Percentiles rank a stretch among this genome's conserved stretches.
Conservation (phyloP, 2,113 vertebrate genomes). For the Cavia aperea region DNA sequence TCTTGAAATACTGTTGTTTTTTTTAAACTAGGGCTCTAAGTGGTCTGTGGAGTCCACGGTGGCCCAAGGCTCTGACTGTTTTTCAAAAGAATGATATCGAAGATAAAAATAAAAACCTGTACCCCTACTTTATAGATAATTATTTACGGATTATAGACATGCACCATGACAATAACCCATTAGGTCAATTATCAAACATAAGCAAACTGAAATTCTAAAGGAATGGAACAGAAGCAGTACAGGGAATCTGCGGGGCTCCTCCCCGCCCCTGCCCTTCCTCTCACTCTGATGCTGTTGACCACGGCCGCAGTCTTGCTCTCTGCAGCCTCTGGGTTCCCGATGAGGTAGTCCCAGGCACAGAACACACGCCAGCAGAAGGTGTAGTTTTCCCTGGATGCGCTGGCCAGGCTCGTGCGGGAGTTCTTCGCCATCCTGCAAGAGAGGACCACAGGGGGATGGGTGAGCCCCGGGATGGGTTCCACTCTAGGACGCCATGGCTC, state of each 20-base stretch:
- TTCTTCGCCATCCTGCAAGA: constrained; percentile 94
- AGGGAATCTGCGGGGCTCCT: fast-evolving
- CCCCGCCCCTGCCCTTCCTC: background rate
- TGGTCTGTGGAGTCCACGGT: background rate
- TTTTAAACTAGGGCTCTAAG: background rate
- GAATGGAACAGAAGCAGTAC: background rate
- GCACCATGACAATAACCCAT: background rate
- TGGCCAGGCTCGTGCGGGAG: constrained; percentile 92
- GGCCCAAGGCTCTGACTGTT: background rate
- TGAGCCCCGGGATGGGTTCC: background rate
- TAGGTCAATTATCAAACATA: background rate
- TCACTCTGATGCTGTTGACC: constrained; percentile 94
- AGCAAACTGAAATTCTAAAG: background rate
- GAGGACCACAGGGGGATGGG: background rate
- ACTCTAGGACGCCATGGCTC: fast-evolving
- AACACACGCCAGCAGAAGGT: constrained; percentile 98
- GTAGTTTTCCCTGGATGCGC: constrained; percentile 93
- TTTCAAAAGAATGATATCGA: background rate
- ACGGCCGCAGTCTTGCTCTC: constrained; percentile 97
- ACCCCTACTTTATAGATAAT: too few relatives aligned
- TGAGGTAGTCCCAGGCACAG: constrained; percentile 98
- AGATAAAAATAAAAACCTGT: background rate
- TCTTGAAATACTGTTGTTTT: background rate
- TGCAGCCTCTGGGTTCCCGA: constrained; percentile 94
- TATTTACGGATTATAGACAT: background rate